These are phyloP conservation scores for Agrotis clavis DNA, from an alignment of 2,888 invertebrate species.

Conservation along the genomic window DNA sequence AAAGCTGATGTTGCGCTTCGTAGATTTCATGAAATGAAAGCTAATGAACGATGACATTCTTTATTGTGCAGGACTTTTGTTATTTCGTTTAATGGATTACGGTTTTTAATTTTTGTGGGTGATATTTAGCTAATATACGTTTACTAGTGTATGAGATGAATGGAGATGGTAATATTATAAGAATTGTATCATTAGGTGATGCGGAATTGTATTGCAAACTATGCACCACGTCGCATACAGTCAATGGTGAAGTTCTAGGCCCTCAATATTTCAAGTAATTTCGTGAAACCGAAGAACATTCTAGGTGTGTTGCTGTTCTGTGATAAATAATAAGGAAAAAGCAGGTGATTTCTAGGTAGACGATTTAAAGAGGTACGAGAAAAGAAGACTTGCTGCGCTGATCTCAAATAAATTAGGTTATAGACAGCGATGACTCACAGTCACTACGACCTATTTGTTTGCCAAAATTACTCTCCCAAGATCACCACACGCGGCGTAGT, in stretches of 20 bases:
- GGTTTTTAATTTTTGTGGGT: too few relatives aligned
- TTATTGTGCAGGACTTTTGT: background rate
- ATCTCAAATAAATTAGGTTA: background rate
- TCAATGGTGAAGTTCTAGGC: too few relatives aligned
- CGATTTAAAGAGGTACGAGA: background rate
- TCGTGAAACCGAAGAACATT: too few relatives aligned
- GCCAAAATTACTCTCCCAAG: constrained; percentile 37
- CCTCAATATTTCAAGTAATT: too few relatives aligned
- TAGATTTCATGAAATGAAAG: constrained; percentile 36
- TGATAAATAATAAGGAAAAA: background rate
- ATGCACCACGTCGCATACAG: too few relatives aligned
- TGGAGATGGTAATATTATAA: too few relatives aligned
- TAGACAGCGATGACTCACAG: background rate
- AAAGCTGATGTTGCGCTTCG: constrained; percentile 20
- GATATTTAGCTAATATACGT: too few relatives aligned
- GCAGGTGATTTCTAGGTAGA: background rate
- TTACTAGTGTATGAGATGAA: background rate
- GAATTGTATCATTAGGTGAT: too few relatives aligned
- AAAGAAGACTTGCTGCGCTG: background rate
- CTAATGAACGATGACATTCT: constrained; percentile 37
- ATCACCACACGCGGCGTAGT: constrained; percentile 23
- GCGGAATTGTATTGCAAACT: too few relatives aligned
- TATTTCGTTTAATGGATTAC: background rate
- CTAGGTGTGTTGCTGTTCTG: background rate
- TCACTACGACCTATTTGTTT: constrained; percentile 16